Conservation (phyloP, 2,888 invertebrate genomes). For the Lacanobia oleracea region DNA sequence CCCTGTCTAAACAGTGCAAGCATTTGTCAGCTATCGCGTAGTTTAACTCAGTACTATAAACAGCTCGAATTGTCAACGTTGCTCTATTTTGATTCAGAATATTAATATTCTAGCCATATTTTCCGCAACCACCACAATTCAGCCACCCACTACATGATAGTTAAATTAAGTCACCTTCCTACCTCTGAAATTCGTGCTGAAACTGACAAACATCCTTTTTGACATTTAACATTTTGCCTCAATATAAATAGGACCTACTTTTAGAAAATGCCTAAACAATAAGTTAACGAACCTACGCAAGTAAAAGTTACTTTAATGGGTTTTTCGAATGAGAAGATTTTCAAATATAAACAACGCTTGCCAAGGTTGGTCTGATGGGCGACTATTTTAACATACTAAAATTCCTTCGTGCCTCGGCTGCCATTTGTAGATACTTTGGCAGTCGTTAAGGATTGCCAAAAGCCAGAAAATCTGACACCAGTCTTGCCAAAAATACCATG, state of each 20-base stretch:
- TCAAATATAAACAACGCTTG: too few species aligned
- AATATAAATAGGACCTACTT: not conserved
- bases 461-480: too few species aligned
- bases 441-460: too few species aligned
- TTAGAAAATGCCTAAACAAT: not conserved
- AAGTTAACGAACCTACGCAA: not conserved
- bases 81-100: not conserved
- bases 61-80: not conserved
- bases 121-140: not conserved
- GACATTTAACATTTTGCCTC: slow-evolving; percentile 2
- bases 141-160: not conserved
- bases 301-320: not conserved
- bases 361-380: too few species aligned
- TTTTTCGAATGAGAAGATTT: not conserved
- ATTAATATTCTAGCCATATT: slow-evolving; percentile 10
- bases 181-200: not conserved
- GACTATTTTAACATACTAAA: too few species aligned
- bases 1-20: too few species aligned
- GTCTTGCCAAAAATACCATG: too few species aligned
- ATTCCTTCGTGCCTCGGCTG: too few species aligned
- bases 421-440: too few species aligned
- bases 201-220: slow-evolving; percentile 2
- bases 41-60: too few species aligned
- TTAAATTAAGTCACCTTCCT: not conserved
- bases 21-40: too few species aligned